Evolutionary conservation across 2,797 vertebrate genomes (phyloP).

Genomic region (Ctenosaura bakeri): DNA sequence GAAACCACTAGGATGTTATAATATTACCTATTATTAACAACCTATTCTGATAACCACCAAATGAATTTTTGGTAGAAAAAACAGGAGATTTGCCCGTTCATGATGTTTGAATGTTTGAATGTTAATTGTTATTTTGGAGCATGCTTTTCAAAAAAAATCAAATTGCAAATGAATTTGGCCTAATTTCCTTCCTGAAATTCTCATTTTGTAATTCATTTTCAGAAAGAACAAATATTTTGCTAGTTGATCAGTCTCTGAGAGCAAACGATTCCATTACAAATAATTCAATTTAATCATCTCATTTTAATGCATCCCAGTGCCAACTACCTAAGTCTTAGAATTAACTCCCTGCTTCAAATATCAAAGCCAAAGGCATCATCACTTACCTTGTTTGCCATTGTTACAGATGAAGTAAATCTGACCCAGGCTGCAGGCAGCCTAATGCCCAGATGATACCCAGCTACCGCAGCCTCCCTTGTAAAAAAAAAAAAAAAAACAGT

Average conservation of each 20-base stretch:
- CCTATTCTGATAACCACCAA: neutral
- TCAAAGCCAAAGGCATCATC: neutral
- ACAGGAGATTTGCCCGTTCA: neutral
- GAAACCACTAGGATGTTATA: neutral
- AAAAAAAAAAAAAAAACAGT: too few species aligned
- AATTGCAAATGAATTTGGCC: neutral
- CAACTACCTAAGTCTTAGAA: neutral
- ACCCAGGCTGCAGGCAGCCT: neutral
- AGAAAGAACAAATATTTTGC: slow-evolving; percentile 39
- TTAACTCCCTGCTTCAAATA: neutral
- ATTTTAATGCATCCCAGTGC: neutral
- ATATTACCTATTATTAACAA: neutral
- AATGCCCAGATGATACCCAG: too few species aligned
- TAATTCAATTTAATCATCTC: neutral
- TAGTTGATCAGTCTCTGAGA: neutral
- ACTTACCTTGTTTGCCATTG: neutral
- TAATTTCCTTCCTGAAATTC: neutral
- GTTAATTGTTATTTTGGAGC: neutral
- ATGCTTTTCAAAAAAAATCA: neutral
- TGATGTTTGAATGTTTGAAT: neutral
- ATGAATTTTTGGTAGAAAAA: neutral
- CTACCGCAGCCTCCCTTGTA: neutral
- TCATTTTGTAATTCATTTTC: neutral
- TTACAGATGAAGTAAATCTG: neutral
- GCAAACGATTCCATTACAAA: slow-evolving; percentile 17